phyloP scores from a whole-genome alignment of 2,888 invertebrate species.

The Unio pictorum region DNA sequence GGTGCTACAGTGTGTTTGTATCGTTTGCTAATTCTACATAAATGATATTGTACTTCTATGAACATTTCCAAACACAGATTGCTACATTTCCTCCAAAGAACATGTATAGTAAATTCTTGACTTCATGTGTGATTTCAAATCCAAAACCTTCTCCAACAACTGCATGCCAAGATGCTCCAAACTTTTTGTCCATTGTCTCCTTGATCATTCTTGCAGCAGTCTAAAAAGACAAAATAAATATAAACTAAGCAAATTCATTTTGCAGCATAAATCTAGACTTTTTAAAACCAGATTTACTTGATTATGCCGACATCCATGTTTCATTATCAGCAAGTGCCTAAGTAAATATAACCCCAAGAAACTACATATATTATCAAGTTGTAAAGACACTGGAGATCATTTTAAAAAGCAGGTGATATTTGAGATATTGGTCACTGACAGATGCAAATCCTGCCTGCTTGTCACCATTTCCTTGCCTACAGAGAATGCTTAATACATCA shows the following conservation, averaged over 20 bases:
- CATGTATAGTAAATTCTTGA: constrained; percentile 76
- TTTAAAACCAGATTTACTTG: not conserved
- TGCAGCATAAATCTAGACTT: not conserved
- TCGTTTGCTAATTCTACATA: too few species aligned
- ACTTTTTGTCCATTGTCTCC: constrained; percentile 95
- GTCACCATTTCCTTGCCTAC: too few species aligned
- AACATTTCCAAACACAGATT: constrained; percentile 91
- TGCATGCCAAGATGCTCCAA: constrained; percentile 95
- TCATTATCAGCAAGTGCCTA: too few species aligned
- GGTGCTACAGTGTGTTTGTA: too few species aligned
- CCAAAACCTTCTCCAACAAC: constrained; percentile 96
- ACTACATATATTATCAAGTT: too few species aligned
- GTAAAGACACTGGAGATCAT: too few species aligned
- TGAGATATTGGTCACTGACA: too few species aligned
- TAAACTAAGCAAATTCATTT: not conserved
- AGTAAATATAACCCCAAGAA: too few species aligned
- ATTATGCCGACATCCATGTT: too few species aligned
- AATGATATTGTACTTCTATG: constrained; percentile 46
- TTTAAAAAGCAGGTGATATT: too few species aligned
- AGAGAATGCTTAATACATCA: too few species aligned
- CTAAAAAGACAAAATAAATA: constrained; percentile 73
- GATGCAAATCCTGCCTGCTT: too few species aligned
- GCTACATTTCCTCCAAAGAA: constrained; percentile 91
- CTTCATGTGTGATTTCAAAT: constrained; percentile 93
- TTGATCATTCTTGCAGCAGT: constrained; percentile 94